A percentile compares a stretch with the other conserved stretches of the same genome.
Conservation (phyloP, 2,113 vertebrate genomes). For the Catagonus wagneri region DNA sequence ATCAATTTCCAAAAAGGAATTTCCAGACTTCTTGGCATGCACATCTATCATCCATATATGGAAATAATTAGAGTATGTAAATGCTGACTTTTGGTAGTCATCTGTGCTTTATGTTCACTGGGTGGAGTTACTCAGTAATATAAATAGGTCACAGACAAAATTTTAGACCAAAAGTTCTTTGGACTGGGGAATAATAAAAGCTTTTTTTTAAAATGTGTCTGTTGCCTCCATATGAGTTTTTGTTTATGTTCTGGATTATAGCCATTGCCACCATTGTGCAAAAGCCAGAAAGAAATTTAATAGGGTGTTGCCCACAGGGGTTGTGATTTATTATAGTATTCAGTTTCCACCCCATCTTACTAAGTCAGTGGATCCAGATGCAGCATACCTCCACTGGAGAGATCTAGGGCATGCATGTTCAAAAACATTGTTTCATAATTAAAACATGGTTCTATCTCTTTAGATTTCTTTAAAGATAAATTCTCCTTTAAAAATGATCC, state of each 20-base stretch:
- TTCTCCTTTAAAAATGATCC: conserved; percentile 18
- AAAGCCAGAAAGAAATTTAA: conserved; percentile 77
- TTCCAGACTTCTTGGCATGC: conserved; percentile 53
- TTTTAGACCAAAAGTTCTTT: conserved; percentile 70
- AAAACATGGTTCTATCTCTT: conserved; percentile 37
- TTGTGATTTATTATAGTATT: conserved; percentile 65
- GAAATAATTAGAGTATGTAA: conserved; percentile 67
- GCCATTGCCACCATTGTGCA: conserved; percentile 70
- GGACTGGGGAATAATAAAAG: conserved; percentile 53
- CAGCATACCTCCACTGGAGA: neutral
- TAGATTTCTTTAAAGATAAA: conserved; percentile 49
- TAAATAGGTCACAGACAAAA: conserved; percentile 70
- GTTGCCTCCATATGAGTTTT: conserved; percentile 79
- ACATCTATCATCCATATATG: conserved; percentile 44
- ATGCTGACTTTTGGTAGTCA: conserved; percentile 55
- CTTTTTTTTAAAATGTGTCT: conserved; percentile 63
- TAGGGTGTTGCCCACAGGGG: neutral
- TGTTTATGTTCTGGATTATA: conserved; percentile 74
- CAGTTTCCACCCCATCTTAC: conserved; percentile 26
- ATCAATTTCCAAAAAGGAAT: conserved; percentile 60
- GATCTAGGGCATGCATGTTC: neutral
- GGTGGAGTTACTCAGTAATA: conserved; percentile 64
- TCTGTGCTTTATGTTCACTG: conserved; percentile 59
- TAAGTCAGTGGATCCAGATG: neutral
- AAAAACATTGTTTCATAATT: neutral